Evolutionary conservation across 2,113 vertebrate species (phyloP).

Genomic region (Grallaria varia): DNA sequence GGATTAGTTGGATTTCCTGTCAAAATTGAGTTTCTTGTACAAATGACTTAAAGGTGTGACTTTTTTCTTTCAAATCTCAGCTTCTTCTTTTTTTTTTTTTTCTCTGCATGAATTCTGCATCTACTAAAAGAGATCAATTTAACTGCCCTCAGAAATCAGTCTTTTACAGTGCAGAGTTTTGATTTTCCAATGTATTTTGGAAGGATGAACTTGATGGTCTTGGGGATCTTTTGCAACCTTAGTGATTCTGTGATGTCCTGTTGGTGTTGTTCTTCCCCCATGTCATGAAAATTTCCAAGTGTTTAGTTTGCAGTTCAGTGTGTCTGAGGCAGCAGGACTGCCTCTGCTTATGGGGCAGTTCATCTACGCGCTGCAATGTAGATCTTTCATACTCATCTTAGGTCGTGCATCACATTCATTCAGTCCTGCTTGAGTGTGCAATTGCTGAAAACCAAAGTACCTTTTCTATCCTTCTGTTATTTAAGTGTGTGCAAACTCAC

Average conservation of each 20-base stretch:
- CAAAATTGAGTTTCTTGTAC: neutral
- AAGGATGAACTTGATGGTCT: neutral
- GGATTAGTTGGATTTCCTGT: neutral
- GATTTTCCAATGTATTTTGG: neutral
- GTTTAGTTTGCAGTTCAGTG: neutral
- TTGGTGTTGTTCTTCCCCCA: neutral
- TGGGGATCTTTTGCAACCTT: neutral
- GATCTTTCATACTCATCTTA: neutral
- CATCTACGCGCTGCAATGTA: neutral
- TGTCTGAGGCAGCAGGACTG: neutral
- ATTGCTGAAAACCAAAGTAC: neutral
- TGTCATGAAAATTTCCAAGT: neutral
- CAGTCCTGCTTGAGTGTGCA: neutral
- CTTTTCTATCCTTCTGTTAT: neutral
- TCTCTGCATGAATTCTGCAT: neutral
- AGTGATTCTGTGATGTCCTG: neutral
- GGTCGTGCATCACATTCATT: neutral
- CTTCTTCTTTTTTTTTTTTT: neutral
- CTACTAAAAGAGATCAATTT: neutral
- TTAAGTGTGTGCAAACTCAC: neutral
- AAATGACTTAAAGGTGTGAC: neutral
- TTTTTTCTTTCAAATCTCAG: neutral
- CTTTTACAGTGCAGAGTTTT: neutral
- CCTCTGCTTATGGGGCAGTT: neutral
- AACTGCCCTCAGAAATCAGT: neutral